These are phyloP conservation scores for Cremastinae sp. DNA, from an alignment of 2,888 invertebrate species.

Conservation along the genomic window DNA sequence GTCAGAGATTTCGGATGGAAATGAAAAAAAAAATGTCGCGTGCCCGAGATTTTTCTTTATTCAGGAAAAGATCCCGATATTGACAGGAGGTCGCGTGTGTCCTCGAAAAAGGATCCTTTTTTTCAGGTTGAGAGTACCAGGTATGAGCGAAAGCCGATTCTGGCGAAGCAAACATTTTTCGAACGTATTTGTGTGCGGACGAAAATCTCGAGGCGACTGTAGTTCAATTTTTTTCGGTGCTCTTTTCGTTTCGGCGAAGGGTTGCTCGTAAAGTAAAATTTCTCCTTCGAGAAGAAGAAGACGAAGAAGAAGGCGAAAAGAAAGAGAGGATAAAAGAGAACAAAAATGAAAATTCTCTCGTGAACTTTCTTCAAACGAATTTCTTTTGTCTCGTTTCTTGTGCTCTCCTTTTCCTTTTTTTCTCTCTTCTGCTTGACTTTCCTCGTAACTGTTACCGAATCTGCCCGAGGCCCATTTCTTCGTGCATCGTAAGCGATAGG, in stretches of 20 bases:
- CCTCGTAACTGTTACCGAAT: constrained; percentile 35
- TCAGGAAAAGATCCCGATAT: background rate
- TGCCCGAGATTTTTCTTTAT: no score
- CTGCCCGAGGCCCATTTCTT: constrained; percentile 41
- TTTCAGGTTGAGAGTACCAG: no score
- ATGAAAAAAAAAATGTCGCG: background rate
- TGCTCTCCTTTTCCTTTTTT: constrained; percentile 16
- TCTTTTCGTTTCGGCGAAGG: constrained; percentile 65
- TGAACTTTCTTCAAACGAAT: constrained; percentile 7
- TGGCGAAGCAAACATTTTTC: constrained; percentile 20
- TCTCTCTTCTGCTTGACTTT: constrained; percentile 13
- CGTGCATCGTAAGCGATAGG: constrained; percentile 32
- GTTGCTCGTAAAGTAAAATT: constrained; percentile 70
- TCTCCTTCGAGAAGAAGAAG: constrained; percentile 8
- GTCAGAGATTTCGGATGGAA: background rate
- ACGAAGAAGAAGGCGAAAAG: no score
- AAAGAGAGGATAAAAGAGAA: background rate
- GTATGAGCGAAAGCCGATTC: constrained; percentile 1
- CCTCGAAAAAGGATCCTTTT: background rate
- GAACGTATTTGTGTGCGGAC: no score
- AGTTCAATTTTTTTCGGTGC: constrained; percentile 6
- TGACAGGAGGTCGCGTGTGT: constrained; percentile 15
- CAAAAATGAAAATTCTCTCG: constrained; percentile 22
- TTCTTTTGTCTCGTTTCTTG: constrained; percentile 3
- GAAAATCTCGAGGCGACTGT: constrained; percentile 10